phyloP scores from a whole-genome alignment of 2,797 vertebrate genomes.

The Anniella stebbinsi region DNA sequence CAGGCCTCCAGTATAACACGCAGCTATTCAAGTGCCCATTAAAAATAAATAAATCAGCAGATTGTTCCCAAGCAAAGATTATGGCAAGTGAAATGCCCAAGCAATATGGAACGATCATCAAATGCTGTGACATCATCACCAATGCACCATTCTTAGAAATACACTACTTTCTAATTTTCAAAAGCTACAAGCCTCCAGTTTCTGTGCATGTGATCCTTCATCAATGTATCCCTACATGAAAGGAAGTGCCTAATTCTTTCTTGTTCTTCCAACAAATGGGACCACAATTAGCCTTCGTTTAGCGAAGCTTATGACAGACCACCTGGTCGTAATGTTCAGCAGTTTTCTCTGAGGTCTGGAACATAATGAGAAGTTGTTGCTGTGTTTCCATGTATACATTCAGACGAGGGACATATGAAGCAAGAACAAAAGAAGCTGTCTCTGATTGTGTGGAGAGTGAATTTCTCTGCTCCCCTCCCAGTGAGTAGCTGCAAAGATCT shows the following conservation, averaged over 20 bases:
- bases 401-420: background rate
- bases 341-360: too few species aligned
- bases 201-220: too few species aligned
- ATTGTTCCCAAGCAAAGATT: too few species aligned
- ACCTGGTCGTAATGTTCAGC: too few species aligned
- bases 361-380: background rate
- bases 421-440: background rate
- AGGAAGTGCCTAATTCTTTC: background rate
- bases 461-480: background rate
- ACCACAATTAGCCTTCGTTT: background rate
- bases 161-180: background rate
- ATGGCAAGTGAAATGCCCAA: background rate
- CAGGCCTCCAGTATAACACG: too few species aligned
- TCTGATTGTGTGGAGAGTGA: background rate
- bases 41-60: too few species aligned
- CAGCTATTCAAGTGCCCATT: too few species aligned
- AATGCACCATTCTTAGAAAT: background rate
- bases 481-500: background rate
- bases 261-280: background rate
- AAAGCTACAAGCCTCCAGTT: too few species aligned
- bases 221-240: background rate
- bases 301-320: too few species aligned
- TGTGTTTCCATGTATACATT: background rate
- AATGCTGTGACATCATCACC: background rate
- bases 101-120: background rate